Percentiles rank a stretch among this genome's conserved stretches.
Conservation (phyloP, 2,113 vertebrate species). For the Prietella phreatophila region DNA sequence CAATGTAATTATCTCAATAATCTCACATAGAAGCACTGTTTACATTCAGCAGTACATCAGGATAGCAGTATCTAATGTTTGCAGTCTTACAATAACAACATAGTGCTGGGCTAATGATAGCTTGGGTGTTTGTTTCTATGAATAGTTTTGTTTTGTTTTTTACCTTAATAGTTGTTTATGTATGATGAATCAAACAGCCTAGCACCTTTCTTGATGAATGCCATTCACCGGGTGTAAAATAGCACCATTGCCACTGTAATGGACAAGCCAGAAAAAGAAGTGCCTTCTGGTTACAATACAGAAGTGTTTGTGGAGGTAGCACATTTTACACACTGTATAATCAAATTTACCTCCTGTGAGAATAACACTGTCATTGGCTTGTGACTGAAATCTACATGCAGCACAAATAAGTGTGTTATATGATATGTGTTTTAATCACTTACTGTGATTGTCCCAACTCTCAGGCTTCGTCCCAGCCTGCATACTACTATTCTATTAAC, state of each 20-base stretch:
- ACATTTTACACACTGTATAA: neutral
- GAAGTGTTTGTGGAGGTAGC: neutral
- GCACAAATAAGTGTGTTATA: too few relatives aligned
- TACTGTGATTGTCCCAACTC: too few relatives aligned
- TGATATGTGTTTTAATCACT: too few relatives aligned
- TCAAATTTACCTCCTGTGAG: too few relatives aligned
- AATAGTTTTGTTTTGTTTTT: neutral
- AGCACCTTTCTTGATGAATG: too few relatives aligned
- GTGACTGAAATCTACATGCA: too few relatives aligned
- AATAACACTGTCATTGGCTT: too few relatives aligned
- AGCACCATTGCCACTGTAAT: too few relatives aligned
- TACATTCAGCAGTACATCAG: neutral
- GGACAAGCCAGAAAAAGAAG: neutral
- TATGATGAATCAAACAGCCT: neutral
- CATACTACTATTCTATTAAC: neutral
- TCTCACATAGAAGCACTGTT: neutral
- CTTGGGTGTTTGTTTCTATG: too few relatives aligned
- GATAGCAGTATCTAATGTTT: neutral
- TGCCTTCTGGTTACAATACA: neutral
- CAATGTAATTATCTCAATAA: neutral
- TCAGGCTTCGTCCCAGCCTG: neutral
- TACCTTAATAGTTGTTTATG: neutral
- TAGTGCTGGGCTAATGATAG: too few relatives aligned
- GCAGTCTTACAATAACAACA: neutral
- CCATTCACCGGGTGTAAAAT: too few relatives aligned